Evolutionary conservation across 2,113 vertebrate genomes (phyloP).

Genomic region (Neogale vison): DNA sequence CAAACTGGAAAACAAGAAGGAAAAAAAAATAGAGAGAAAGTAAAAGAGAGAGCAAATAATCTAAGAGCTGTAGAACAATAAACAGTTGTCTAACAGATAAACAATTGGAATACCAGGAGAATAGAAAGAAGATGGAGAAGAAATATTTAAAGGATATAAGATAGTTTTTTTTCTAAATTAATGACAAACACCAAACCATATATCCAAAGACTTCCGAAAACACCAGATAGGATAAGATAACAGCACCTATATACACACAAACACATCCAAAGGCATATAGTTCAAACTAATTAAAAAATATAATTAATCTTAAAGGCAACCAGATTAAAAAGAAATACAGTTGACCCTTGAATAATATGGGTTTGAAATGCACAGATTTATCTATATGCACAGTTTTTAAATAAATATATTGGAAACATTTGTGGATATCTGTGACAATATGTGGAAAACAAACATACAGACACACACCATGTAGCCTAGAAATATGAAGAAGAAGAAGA

Average conservation of each 20-base stretch:
- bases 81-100: not conserved
- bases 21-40: not conserved
- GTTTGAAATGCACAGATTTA: not conserved
- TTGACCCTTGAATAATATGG: not conserved
- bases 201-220: not conserved
- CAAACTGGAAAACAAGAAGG: not conserved
- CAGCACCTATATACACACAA: not conserved
- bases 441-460: not conserved
- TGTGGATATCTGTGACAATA: not conserved
- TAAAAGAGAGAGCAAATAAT: not conserved
- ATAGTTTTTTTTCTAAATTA: not conserved
- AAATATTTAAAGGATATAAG: not conserved
- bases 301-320: not conserved
- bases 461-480: not conserved
- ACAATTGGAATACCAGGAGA: not conserved
- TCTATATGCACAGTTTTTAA: not conserved
- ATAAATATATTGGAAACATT: not conserved
- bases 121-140: not conserved
- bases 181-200: not conserved
- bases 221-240: not conserved
- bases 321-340: not conserved
- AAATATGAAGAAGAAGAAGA: not conserved
- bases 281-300: not conserved
- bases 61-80: not conserved
- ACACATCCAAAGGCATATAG: not conserved